Percentiles rank a stretch among this genome's conserved stretches.
Conservation (phyloP, 2,113 vertebrate species). For the Heptranchias perlo region DNA sequence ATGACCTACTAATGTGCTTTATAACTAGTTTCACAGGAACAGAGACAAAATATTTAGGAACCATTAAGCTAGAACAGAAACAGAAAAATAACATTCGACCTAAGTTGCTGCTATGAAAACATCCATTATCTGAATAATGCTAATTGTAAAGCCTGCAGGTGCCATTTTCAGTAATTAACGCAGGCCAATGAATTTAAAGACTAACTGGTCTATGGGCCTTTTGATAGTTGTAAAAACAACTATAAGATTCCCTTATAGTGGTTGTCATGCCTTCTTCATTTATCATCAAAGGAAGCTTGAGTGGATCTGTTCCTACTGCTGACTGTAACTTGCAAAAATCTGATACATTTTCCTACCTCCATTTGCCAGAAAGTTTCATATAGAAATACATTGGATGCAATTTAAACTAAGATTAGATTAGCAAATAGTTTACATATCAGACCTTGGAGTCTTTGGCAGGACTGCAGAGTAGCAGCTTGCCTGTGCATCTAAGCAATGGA, state of each 20-base stretch:
- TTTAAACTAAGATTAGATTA: background rate
- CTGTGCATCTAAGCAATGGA: background rate
- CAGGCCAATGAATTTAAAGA: background rate
- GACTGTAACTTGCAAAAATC: background rate
- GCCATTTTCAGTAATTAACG: background rate
- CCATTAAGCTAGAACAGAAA: conserved; percentile 2
- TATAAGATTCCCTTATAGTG: background rate
- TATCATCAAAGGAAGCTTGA: background rate
- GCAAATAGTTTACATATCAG: background rate
- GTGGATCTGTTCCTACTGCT: background rate
- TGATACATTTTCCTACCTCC: background rate
- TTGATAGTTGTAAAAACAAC: background rate
- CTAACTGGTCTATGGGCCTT: background rate
- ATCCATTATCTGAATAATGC: conserved; percentile 1
- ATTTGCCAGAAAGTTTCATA: background rate
- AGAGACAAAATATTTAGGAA: conserved; percentile 4
- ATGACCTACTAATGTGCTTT: conserved; percentile 24
- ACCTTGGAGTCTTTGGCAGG: background rate
- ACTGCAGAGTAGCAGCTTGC: background rate
- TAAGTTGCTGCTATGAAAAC: background rate
- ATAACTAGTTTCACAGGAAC: background rate
- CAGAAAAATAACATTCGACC: background rate
- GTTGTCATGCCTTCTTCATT: background rate
- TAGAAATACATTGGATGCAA: background rate
- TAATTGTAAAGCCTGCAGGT: background rate